A percentile compares a stretch with the other conserved stretches of the same genome.
Evolutionary conservation across 2,888 invertebrate species (phyloP).

Genomic region (Spodoptera exigua): DNA sequence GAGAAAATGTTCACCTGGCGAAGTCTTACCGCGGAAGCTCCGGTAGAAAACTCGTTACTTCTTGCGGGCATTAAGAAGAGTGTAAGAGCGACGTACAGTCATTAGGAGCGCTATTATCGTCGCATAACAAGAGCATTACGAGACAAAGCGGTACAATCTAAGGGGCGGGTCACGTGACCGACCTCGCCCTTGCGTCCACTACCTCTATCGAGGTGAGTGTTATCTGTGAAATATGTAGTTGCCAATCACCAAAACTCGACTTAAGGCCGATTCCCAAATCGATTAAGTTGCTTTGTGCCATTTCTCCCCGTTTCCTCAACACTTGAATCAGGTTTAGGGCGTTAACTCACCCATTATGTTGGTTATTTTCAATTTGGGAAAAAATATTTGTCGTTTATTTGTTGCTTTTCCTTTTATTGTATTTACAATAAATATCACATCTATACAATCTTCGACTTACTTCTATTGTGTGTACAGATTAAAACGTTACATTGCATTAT

Average conservation of each 20-base stretch:
- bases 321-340: constrained; percentile 22
- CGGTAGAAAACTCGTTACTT: constrained; percentile 27
- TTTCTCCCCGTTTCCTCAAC: constrained; percentile 29
- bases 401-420: not conserved
- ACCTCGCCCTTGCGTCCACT: too few species aligned
- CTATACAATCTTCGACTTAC: too few species aligned
- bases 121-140: constrained; percentile 45
- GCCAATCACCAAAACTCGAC: constrained; percentile 44
- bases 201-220: constrained; percentile 21
- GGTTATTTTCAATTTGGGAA: constrained; percentile 8
- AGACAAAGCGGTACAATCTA: constrained; percentile 31
- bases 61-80: constrained; percentile 27
- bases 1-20: constrained; percentile 2
- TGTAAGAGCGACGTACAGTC: constrained; percentile 30
- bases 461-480: too few species aligned
- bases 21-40: constrained; percentile 1
- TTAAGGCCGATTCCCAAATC: constrained; percentile 39
- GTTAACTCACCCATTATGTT: constrained; percentile 14
- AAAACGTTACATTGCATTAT: too few species aligned
- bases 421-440: too few species aligned
- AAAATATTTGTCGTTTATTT: not conserved
- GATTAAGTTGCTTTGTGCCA: constrained; percentile 37
- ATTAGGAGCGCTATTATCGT: constrained; percentile 33
- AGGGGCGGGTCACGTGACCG: too few species aligned
- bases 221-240: constrained; percentile 35